Evolutionary conservation across 2,888 invertebrate species (phyloP), one percentile per base, ranked within the genome.

Genomic region (Gisinianus flammeolus): DNA sequence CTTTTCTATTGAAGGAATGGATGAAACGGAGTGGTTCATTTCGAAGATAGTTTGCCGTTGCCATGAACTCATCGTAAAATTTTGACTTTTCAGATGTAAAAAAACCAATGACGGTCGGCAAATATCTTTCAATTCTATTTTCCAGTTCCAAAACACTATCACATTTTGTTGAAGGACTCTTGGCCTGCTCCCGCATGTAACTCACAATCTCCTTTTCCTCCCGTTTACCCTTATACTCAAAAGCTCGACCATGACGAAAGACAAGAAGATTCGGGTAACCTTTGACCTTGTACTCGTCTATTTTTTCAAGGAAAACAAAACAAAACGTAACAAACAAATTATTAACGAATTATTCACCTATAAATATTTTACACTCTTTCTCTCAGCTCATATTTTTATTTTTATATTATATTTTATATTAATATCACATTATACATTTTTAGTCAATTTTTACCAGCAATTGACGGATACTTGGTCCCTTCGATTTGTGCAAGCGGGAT

Each of bases 401-500:
- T 44, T 16, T 10, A 44, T 44, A 44, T 44, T 44, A 44, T 6
- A 44, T 44, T 44, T 44, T 44, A 44, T 10, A 6, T 44, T 44
- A 44, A 6, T 44, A 10, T 44, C 44, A 54, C 54, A n/a, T 54
- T 54, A 28, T 22, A 70, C n/a, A n/a, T n/a, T n/a, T n/a, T n/a
- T n/a, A n/a, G n/a, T n/a, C n/a, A n/a, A n/a, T n/a, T n/a, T 82
- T 87, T 85, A 35, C 87, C 86, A 12, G 88, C 89, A 33, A 90
- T 83, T 10, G 87, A 87, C 72, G 87, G 87, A 81, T 90, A 88
- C 12, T 85, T 86, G 0, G 89, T 88, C 19, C 89, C 89, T 83
- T 90, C 89, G 10, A 90, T 88, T 85, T 90, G 90, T 70, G 87
- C 89, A 35, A 90, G 85, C 2, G 87, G 86, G 67, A 90, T 88